These are phyloP conservation scores for Taurulus bubalis DNA, from an alignment of 2,113 vertebrate species.

Conservation along the genomic window DNA sequence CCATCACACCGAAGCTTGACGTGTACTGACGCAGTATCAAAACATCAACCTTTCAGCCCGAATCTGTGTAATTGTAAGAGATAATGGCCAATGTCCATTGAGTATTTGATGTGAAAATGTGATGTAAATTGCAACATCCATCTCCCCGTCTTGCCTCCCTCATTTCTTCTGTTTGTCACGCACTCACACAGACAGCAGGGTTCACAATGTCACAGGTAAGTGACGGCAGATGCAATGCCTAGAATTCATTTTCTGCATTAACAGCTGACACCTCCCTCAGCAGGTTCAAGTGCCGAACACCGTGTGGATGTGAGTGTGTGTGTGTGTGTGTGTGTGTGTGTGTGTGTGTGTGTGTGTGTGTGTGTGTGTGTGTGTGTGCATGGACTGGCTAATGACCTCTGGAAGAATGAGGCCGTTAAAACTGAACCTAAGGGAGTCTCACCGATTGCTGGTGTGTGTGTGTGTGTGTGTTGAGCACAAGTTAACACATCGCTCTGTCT, in stretches of 20 bases:
- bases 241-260: constrained; percentile 72
- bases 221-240: constrained; percentile 41
- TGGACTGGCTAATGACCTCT: constrained; percentile 72
- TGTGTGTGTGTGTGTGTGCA: constrained; percentile 24
- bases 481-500: constrained; percentile 55
- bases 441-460: constrained; percentile 39
- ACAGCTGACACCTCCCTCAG: constrained; percentile 47
- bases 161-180: constrained; percentile 5
- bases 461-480: constrained; percentile 8
- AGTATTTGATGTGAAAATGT: neutral
- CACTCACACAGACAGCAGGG: constrained; percentile 25
- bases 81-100: neutral
- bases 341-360: constrained; percentile 21
- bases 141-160: neutral
- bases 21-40: neutral
- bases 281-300: constrained; percentile 61
- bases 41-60: neutral
- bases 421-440: constrained; percentile 73
- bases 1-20: neutral
- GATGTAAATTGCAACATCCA: neutral
- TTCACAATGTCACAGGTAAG: constrained; percentile 58
- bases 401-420: constrained; percentile 75
- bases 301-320: neutral
- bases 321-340: constrained; percentile 41
- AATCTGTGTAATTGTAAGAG: neutral